Evolutionary conservation across 2,797 vertebrate genomes (phyloP).

Genomic region (Coregonus sp.): DNA sequence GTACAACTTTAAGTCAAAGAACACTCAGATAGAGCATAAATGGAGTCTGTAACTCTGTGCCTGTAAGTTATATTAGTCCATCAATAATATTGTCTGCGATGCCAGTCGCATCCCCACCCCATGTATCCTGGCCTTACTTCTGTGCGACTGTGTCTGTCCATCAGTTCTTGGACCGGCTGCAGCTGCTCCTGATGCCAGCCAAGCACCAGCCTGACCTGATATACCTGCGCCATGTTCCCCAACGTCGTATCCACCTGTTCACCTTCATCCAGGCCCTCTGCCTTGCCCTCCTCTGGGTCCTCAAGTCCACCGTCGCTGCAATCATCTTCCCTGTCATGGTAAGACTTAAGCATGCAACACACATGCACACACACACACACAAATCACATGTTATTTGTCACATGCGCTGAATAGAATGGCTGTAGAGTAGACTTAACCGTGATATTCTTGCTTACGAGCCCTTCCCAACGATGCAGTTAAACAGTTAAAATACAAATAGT

Average conservation of each 20-base stretch:
- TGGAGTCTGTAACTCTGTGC: neutral
- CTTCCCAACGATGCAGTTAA: no score
- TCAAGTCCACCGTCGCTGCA: conserved; percentile 97
- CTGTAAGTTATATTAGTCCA: neutral
- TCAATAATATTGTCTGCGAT: neutral
- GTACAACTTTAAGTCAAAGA: neutral
- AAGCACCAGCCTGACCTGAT: conserved; percentile 99
- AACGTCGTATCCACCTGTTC: conserved; percentile 94
- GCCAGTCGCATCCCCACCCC: neutral
- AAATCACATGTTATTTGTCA: neutral
- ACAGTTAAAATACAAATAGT: no score
- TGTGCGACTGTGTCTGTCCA: conserved; percentile 11
- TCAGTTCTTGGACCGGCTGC: conserved; percentile 97
- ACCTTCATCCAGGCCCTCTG: conserved; percentile 94
- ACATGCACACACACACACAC: neutral
- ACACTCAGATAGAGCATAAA: neutral
- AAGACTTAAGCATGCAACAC: conserved; percentile 44
- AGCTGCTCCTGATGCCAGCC: conserved; percentile 95
- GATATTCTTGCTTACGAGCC: no score
- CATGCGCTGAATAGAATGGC: no score
- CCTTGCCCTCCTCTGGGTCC: conserved; percentile 92
- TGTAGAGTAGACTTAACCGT: no score
- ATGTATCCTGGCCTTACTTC: neutral
- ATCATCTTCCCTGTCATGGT: conserved; percentile 99
- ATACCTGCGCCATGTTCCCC: conserved; percentile 96